Evolutionary conservation across 2,113 vertebrate genomes (phyloP).

Genomic region (Ramphastos sulfuratus): DNA sequence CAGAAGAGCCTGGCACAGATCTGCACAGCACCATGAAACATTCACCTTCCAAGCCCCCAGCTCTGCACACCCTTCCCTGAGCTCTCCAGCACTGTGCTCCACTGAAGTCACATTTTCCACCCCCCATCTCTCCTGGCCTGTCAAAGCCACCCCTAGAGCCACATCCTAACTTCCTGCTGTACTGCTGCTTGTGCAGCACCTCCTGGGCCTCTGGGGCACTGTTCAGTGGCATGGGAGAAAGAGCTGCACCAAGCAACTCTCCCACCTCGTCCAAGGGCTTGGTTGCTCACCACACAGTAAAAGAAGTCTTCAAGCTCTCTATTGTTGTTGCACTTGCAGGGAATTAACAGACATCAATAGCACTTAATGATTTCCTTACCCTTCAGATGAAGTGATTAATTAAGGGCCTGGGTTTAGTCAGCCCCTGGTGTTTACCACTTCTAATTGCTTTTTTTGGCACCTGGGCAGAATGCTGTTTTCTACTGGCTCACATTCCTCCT

Average conservation of each 20-base stretch:
- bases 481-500: constrained; percentile 8
- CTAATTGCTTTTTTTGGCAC: constrained; percentile 45
- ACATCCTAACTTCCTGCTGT: not conserved
- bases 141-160: not conserved
- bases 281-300: fast-evolving
- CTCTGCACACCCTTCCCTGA: not conserved
- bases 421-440: constrained; percentile 24
- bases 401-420: constrained; percentile 31
- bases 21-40: not conserved
- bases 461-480: constrained; percentile 6
- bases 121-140: not conserved
- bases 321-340: not conserved
- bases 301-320: not conserved
- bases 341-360: constrained; percentile 29
- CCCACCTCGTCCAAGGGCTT: not conserved
- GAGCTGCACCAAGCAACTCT: not conserved
- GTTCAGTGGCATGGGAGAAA: not conserved
- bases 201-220: not conserved
- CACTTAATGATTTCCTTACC: constrained; percentile 52
- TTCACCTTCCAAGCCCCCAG: not conserved
- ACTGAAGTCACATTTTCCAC: not conserved
- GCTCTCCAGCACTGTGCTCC: not conserved
- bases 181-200: not conserved
- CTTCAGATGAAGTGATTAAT: constrained; percentile 53
- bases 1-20: not conserved